Conservation (phyloP, 2,888 invertebrate genomes). For the Cheilosia urbana region DNA sequence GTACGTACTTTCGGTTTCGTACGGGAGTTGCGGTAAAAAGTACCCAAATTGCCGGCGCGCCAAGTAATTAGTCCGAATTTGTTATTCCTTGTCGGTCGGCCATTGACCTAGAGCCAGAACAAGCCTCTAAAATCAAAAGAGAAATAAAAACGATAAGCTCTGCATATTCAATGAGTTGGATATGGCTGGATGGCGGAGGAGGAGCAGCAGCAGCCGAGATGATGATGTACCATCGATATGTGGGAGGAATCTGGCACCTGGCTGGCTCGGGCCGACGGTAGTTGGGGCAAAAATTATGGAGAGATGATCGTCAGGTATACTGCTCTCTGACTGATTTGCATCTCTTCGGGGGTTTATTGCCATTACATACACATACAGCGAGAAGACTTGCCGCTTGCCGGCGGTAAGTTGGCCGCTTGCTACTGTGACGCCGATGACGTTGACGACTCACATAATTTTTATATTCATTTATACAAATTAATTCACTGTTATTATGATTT, state of each 20-base stretch:
- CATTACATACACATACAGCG: constrained; percentile 29
- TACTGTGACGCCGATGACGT: constrained; percentile 39
- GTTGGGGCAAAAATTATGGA: constrained; percentile 16
- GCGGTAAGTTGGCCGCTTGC: constrained; percentile 23
- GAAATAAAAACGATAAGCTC: constrained; percentile 38
- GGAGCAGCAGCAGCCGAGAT: background rate
- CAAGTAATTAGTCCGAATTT: constrained; percentile 72
- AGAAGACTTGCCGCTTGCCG: constrained; percentile 28
- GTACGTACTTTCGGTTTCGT: constrained; percentile 64
- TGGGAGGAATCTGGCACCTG: constrained; percentile 73
- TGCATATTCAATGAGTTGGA: constrained; percentile 66
- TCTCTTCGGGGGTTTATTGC: constrained; percentile 50
- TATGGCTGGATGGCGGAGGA: constrained; percentile 24
- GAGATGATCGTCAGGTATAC: constrained; percentile 55
- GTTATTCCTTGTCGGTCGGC: constrained; percentile 66
- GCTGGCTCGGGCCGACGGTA: constrained; percentile 48
- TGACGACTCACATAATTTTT: constrained; percentile 78
- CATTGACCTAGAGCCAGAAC: constrained; percentile 51
- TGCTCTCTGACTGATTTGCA: constrained; percentile 62
- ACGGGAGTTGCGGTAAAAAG: constrained; percentile 18
- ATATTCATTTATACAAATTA: constrained; percentile 83
- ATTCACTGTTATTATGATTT: constrained; percentile 79
- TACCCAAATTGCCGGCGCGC: constrained; percentile 53
- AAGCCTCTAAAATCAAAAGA: constrained; percentile 15
- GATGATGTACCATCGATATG: constrained; percentile 62